Evolutionary conservation across 2,888 invertebrate species (phyloP), one percentile per base, ranked within the genome.

Genomic region (Ametastegia equiseti): DNA sequence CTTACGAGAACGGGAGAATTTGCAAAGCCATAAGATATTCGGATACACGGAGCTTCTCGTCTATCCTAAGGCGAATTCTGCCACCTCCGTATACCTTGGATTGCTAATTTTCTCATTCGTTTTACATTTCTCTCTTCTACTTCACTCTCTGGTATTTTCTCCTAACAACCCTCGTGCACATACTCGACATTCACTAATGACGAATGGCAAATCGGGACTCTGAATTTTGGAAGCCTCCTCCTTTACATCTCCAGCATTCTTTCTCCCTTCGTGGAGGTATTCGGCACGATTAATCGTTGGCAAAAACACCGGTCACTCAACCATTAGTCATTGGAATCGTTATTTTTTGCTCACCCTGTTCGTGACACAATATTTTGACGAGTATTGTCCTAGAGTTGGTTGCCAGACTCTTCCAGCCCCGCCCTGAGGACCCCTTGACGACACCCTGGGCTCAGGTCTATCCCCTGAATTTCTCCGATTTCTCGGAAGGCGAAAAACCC

Each of bases 221-320:
- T 30, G 54, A 23, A 81, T 79, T 11, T 54, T 5, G 1, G n/a
- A n/a, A 36, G 54, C 45, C 15, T 27, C 45, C 27, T 27, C 47
- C 45, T 71, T 47, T 13, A 27, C 71, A 30, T 47, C 19, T 39
- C 19, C 39, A 2, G 11, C 36, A 54, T 15, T 63, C 11, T 67
- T 39, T 75, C 33, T 75, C 33, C n/a, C 19, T 19, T 54, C 2
- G 45, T n/a, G 19, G 19, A 82, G 83, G 84, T 86, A 87, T 87
- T 87, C 87, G 86, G 83, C 83, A 86, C 87, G 88, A 88, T 88
- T 88, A 88, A 89, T 88, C 87, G 85, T 87, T 84, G 85, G 86
- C 84, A 85, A 86, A 87, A 88, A 84, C 84, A 84, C 73, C 83
- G 85, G 86, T 86, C 84, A 86, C 82, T 83, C 80, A 80, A 82